A percentile compares a stretch with the other conserved stretches of the same genome.
Conservation (phyloP, 2,113 vertebrate species). For the Vireo altiloquus region DNA sequence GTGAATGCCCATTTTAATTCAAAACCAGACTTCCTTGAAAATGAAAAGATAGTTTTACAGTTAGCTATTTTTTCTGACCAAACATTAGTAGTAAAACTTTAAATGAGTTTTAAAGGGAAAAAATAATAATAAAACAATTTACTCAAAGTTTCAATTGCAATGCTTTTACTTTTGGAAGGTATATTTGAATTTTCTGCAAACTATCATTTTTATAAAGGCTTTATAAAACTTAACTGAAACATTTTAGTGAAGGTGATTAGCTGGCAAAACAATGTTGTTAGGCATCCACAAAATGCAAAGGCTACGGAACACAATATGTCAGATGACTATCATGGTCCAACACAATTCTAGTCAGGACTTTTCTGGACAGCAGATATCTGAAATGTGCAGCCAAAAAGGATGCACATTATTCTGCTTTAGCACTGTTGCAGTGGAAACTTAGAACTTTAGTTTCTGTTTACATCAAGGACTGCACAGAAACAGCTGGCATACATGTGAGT, state of each 20-base stretch:
- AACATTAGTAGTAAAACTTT: background rate
- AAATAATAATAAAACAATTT: background rate
- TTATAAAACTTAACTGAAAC: background rate
- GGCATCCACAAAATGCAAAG: background rate
- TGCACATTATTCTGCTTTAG: background rate
- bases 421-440: background rate
- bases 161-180: background rate
- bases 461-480: background rate
- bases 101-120: background rate
- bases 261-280: background rate
- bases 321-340: background rate
- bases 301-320: background rate
- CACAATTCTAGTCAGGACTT: background rate
- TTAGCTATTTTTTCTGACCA: constrained; percentile 17
- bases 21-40: constrained; percentile 29
- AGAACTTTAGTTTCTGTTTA: background rate
- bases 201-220: background rate
- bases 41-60: background rate
- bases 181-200: background rate
- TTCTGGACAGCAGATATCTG: background rate
- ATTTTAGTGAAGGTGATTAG: background rate
- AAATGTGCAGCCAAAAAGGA: background rate
- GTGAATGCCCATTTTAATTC: constrained; percentile 9
- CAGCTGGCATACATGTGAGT: background rate
- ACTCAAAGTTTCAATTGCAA: background rate